Conservation (phyloP, 2,888 invertebrate species). For the Heliconius charithonia region DNA sequence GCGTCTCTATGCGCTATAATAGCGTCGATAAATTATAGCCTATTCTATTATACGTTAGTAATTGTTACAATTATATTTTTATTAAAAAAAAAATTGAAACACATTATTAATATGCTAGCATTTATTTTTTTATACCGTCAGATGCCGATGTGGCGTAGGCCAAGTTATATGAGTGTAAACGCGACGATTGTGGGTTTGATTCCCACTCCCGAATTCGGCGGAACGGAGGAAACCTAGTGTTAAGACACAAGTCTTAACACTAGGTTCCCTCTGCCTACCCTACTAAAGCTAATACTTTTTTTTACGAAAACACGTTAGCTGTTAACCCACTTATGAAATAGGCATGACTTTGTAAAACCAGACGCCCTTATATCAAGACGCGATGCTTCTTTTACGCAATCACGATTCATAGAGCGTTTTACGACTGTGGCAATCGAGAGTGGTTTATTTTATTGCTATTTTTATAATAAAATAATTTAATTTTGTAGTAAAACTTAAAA, state of each 20-base stretch:
- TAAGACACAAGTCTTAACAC: too few relatives aligned
- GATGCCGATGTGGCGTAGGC: too few relatives aligned
- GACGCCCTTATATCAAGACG: conserved; percentile 22
- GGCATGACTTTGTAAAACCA: conserved; percentile 14
- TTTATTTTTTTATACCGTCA: too few relatives aligned
- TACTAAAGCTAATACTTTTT: background rate
- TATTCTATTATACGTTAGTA: background rate
- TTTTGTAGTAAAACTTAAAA: too few relatives aligned
- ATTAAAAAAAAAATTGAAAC: too few relatives aligned
- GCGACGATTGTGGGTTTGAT: too few relatives aligned
- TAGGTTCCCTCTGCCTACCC: too few relatives aligned
- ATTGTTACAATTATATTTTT: background rate
- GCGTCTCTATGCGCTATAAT: too few relatives aligned
- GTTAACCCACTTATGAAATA: conserved; percentile 11
- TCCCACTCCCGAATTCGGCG: too few relatives aligned
- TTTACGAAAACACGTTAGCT: background rate
- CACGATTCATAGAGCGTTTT: conserved; percentile 13
- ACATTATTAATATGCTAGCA: too few relatives aligned
- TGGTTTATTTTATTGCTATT: background rate
- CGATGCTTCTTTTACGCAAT: conserved; percentile 27
- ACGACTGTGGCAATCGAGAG: conserved; percentile 10
- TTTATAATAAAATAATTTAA: conserved; percentile 1
- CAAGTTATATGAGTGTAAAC: too few relatives aligned
- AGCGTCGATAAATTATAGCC: background rate
- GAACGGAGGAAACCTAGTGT: too few relatives aligned